Base-by-base conservation (phyloP, 2,797 vertebrate species). In the Centroberyx gerrardi region DNA sequence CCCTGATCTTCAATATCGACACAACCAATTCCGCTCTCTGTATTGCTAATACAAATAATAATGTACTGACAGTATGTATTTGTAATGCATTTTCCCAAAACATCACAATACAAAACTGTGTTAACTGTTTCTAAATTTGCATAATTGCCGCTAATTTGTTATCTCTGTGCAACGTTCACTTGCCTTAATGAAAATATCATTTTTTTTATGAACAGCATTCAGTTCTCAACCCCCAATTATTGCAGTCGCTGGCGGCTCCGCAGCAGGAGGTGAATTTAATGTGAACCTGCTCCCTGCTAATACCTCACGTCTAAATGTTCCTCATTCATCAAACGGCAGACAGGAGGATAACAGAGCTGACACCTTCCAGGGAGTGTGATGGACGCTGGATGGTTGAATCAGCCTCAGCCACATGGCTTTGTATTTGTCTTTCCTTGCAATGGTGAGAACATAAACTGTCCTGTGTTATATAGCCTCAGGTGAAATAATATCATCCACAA, bases 261-360 rank as follows among this genome's bases (percentile, higher is more conserved):
- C 80, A 12, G 68, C 46, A 46, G 69, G 82, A 77, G 75, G 75
- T 62, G 62, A 68, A 83, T 78, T 71, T 56, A 78, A 74, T 40
- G 58, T 8, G 68, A 36, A 33, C 14, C 59, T 62, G 72, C 59
- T 72, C 7, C 12, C 31, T 31, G 49, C 63, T 75, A 54, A 74
- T 68, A 76, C 62, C 61, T 65, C 67, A 10, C 18, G 42, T 48
- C 59, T 82, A 69, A 87, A 81, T 59, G 59, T 15, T 60, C 17
- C 52, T 62, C 55, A 74, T 68, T 84, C 5, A 74, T 82, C 69
- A 80, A 72, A 78, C 38, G 46, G 46, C 62, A 69, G 28, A 62
- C 33, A 5, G 42, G 53, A 62, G 51, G 72, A 69, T 51, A 62
- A 38, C 40, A n/a, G 53, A 44, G 48, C 42, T 14, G 28, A 29